phyloP scores from a whole-genome alignment of 2,113 vertebrate genomes.

The Myrmophylax atrothorax region DNA sequence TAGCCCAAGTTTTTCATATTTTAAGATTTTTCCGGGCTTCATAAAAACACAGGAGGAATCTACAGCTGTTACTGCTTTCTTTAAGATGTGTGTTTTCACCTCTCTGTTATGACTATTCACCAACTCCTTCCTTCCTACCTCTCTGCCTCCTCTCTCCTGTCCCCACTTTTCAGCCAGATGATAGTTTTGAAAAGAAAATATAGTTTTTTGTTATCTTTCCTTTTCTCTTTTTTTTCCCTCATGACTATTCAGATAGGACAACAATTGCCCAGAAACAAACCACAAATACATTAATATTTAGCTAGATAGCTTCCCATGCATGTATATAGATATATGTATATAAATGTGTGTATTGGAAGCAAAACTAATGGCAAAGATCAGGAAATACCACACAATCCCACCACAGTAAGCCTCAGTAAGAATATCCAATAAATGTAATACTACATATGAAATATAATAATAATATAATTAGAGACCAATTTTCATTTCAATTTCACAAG shows the following conservation, averaged over 20 bases:
- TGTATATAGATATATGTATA: neutral
- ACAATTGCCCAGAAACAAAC: neutral
- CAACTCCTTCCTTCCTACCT: neutral
- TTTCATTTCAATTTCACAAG: conserved; percentile 17
- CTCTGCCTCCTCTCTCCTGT: neutral
- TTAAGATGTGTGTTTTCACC: neutral
- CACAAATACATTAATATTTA: neutral
- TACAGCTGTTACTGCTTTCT: neutral
- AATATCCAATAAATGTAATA: neutral
- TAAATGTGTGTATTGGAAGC: neutral
- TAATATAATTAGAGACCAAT: neutral
- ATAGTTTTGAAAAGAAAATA: neutral
- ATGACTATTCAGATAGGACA: neutral
- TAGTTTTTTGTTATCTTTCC: neutral
- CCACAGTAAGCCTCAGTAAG: neutral
- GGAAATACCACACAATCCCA: neutral
- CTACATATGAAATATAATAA: neutral
- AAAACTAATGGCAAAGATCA: neutral
- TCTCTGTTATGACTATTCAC: neutral
- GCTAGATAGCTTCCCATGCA: neutral
- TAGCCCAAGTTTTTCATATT: conserved; percentile 14
- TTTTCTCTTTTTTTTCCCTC: neutral
- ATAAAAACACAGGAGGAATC: conserved; percentile 16
- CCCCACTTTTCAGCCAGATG: neutral
- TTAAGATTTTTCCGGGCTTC: conserved; percentile 22